Conservation (phyloP, 2,888 invertebrate species). For the Itoplectis maculator region DNA sequence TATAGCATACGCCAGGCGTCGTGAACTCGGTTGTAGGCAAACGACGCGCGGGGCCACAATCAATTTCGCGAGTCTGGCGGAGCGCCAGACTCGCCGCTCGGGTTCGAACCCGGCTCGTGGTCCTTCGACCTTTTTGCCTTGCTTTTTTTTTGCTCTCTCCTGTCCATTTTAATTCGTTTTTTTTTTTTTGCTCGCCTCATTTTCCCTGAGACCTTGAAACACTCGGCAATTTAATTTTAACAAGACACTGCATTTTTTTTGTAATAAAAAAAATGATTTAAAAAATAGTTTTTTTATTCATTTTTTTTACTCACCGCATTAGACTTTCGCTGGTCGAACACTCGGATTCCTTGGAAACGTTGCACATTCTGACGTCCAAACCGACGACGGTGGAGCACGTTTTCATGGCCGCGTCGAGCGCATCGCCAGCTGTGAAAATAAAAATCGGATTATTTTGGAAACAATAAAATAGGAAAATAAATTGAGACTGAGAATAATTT, state of each 20-base stretch:
- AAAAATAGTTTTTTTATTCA: too few relatives aligned
- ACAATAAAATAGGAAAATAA: slow-evolving; percentile 6
- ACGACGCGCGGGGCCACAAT: slow-evolving; percentile 34
- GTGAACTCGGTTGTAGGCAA: slow-evolving; percentile 24
- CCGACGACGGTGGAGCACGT: slow-evolving; percentile 71
- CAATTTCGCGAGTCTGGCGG: slow-evolving; percentile 42
- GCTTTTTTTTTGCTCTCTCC: slow-evolving; percentile 1
- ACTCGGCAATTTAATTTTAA: neutral
- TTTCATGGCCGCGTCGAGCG: slow-evolving; percentile 73
- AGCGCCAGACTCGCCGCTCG: slow-evolving; percentile 34
- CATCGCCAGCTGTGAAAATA: slow-evolving; percentile 75
- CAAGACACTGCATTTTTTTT: too few relatives aligned
- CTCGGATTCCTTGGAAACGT: slow-evolving; percentile 78
- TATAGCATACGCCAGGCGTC: slow-evolving; percentile 3
- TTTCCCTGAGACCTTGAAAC: neutral
- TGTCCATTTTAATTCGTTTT: neutral
- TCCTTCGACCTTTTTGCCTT: neutral
- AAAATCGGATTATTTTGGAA: too few relatives aligned
- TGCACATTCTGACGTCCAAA: slow-evolving; percentile 79
- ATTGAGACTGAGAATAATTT: neutral
- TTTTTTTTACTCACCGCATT: slow-evolving; percentile 76
- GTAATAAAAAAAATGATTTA: neutral
- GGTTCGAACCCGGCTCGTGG: slow-evolving; percentile 5
- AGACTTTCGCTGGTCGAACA: slow-evolving; percentile 74
- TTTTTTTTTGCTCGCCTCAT: neutral